Evolutionary conservation across 1,140 invertebrate genomes (phyloP).

Genomic region (Goniozus legneri): DNA sequence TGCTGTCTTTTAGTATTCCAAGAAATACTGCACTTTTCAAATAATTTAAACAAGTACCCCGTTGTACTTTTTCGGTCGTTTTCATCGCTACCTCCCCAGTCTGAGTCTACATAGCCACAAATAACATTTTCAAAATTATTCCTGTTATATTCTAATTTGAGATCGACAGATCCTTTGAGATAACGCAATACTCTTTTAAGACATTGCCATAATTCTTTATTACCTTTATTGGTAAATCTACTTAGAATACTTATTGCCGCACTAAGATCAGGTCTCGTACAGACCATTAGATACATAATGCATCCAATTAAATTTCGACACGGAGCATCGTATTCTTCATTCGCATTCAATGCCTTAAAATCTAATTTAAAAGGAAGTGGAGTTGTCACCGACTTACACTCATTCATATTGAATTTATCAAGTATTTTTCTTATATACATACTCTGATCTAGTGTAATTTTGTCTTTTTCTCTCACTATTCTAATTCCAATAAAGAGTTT

Average conservation of each 20-base stretch:
- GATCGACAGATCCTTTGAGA: background rate
- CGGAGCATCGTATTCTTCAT: background rate
- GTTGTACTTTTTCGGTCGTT: background rate
- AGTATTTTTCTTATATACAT: background rate
- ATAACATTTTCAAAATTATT: background rate
- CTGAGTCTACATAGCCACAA: conserved; percentile 1
- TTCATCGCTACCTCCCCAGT: background rate
- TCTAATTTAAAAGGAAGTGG: background rate
- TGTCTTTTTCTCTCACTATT: background rate
- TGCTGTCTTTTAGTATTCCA: conserved; percentile 2
- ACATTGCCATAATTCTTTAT: background rate
- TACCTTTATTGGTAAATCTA: background rate
- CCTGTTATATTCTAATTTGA: background rate
- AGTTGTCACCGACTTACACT: background rate
- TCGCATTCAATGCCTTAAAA: too few species aligned
- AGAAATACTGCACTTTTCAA: background rate
- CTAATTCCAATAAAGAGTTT: background rate
- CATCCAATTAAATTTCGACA: conserved; percentile 1
- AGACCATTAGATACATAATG: background rate
- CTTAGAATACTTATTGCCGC: background rate
- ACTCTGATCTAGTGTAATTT: background rate
- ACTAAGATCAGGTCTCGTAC: conserved; percentile 5
- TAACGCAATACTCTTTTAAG: background rate
- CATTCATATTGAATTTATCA: conserved; percentile 1
- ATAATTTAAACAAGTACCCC: background rate